These are phyloP conservation scores for Pyrgilauda ruficollis DNA, from an alignment of 2,113 vertebrate genomes.

Conservation along the genomic window DNA sequence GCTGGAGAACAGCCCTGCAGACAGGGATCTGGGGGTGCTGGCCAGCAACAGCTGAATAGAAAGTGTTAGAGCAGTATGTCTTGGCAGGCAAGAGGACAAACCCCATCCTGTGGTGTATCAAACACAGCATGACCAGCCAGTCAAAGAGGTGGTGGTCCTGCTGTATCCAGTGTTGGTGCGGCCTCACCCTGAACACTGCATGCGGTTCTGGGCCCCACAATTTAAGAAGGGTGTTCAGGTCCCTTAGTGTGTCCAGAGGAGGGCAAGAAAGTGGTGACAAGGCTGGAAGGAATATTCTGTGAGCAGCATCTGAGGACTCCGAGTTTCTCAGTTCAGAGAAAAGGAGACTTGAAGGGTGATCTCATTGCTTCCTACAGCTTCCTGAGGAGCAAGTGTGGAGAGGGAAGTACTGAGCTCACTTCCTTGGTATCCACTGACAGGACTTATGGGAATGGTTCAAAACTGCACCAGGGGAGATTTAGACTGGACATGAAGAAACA, in stretches of 20 bases:
- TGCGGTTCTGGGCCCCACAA: background rate
- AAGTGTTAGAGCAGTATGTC: background rate
- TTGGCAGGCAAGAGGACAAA: background rate
- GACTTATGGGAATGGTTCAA: background rate
- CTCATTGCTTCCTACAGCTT: background rate
- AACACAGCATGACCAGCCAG: background rate
- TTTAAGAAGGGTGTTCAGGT: background rate
- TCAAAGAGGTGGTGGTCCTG: background rate
- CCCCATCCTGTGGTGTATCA: background rate
- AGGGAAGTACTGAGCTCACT: background rate
- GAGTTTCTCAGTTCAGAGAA: background rate
- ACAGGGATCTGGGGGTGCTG: background rate
- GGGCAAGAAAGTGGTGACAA: background rate
- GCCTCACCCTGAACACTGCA: fast-evolving
- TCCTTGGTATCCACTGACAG: background rate
- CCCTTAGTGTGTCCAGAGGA: background rate
- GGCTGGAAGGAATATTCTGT: background rate
- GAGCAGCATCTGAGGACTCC: background rate
- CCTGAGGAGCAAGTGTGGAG: background rate
- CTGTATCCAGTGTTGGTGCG: fast-evolving
- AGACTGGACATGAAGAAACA: background rate
- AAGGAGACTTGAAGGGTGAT: background rate
- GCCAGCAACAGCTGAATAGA: background rate
- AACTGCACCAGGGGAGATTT: background rate
- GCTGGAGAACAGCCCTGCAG: background rate